These are phyloP conservation scores for Taenioides sp. DNA, from an alignment of 2,797 vertebrate genomes.

Conservation along the genomic window DNA sequence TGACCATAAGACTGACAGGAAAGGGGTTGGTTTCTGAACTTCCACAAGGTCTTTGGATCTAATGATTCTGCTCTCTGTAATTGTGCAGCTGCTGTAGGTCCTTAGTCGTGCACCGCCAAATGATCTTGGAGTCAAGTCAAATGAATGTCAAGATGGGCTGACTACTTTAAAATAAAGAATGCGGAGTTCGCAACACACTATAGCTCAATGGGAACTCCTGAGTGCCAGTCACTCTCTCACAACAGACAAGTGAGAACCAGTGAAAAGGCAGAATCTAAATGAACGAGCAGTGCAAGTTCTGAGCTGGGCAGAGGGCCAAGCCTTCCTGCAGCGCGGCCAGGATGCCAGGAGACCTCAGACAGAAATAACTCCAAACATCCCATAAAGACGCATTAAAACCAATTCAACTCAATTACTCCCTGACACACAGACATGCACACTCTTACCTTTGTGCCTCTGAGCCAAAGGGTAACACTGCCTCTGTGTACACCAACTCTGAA, in stretches of 20 bases:
- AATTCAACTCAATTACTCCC: slow-evolving; percentile 71
- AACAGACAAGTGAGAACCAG: slow-evolving; percentile 42
- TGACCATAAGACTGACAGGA: slow-evolving; percentile 68
- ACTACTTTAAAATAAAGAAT: slow-evolving; percentile 62
- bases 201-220: slow-evolving; percentile 27
- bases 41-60: slow-evolving; percentile 56
- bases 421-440: slow-evolving; percentile 34
- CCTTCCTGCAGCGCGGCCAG: slow-evolving; percentile 52
- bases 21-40: slow-evolving; percentile 64
- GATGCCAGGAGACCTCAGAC: slow-evolving; percentile 69
- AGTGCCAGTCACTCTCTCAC: slow-evolving; percentile 37
- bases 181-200: slow-evolving; percentile 42
- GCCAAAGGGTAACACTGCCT: slow-evolving; percentile 11
- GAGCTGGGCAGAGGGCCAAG: slow-evolving; percentile 54
- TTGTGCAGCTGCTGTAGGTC: slow-evolving; percentile 56
- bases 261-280: slow-evolving; percentile 19
- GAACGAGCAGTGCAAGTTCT: slow-evolving; percentile 41
- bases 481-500: slow-evolving; percentile 24
- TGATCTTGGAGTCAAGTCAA: slow-evolving; percentile 71
- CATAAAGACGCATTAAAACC: slow-evolving; percentile 72
- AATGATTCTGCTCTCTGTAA: slow-evolving; percentile 71
- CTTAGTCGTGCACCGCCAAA: slow-evolving; percentile 65
- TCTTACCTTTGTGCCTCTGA: slow-evolving; percentile 39
- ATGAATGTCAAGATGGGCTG: slow-evolving; percentile 50
- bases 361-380: slow-evolving; percentile 73